Percentiles rank a stretch among this genome's conserved stretches.
phyloP scores from a whole-genome alignment of 2,888 invertebrate species.

The Xylota segnis region DNA sequence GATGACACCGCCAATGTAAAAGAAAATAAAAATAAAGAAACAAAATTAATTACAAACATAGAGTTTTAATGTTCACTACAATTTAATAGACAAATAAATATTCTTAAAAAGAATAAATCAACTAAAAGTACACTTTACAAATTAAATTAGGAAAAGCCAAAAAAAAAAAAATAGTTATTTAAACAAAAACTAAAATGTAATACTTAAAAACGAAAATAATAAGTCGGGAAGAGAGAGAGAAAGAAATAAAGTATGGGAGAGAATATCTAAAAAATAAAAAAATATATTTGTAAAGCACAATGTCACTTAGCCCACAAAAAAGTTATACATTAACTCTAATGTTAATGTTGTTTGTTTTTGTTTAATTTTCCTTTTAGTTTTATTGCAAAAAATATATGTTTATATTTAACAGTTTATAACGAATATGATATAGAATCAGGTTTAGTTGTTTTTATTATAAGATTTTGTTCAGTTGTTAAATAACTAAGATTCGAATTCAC shows the following conservation, averaged over 20 bases:
- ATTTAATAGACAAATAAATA: constrained; percentile 74
- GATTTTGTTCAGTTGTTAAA: constrained; percentile 40
- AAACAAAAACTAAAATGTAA: constrained; percentile 20
- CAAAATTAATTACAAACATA: constrained; percentile 56
- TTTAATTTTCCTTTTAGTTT: constrained; percentile 35
- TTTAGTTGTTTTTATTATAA: constrained; percentile 37
- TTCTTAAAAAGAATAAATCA: constrained; percentile 69
- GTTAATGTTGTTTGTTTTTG: constrained; percentile 24
- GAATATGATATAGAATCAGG: constrained; percentile 68
- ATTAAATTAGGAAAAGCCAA: constrained; percentile 50
- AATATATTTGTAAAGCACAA: constrained; percentile 45
- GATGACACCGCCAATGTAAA: constrained; percentile 45
- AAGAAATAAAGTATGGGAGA: constrained; percentile 2
- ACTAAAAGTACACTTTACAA: constrained; percentile 71
- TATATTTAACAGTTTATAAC: constrained; percentile 69
- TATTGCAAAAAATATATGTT: constrained; percentile 74
- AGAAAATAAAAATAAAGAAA: constrained; percentile 45
- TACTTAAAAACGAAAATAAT: constrained; percentile 31
- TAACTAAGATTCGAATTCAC: constrained; percentile 75
- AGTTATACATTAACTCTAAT: constrained; percentile 19
- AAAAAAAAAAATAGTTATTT: constrained; percentile 22
- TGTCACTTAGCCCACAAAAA: constrained; percentile 64
- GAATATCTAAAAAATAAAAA: neutral
- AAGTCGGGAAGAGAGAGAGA: constrained; percentile 32
- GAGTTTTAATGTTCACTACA: constrained; percentile 59